Base-by-base conservation (phyloP, 2,888 invertebrate species). In the Stenodema calcarata region DNA sequence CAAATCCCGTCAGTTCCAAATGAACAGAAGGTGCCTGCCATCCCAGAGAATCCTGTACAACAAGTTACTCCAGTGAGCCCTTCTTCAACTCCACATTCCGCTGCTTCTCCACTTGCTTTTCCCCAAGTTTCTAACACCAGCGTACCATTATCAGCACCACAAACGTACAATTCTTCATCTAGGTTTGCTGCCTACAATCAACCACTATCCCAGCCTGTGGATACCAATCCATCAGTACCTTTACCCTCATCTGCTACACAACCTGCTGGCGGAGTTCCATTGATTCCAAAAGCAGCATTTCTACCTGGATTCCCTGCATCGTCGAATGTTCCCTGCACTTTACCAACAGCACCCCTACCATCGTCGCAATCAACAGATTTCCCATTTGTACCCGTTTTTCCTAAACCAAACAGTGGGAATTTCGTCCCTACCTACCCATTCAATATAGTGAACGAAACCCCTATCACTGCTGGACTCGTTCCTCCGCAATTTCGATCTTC, bases 301-400 rank as follows among this genome's bases (percentile, higher is more conserved):
- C 4, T 78, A 0, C 78, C 78, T 44, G 73, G 73, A 35, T 73
- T 78, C 41, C 69, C 82, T 12, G 62, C 69, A n/a, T 82, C 69
- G 18, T 44, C 78, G 0, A 62, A 82, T 35, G 18, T 23, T 23
- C 1, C 18, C 35, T 69, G 18, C 69, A n/a, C 44, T 54, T 16
- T 28, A 12, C 54, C 30, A 28, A 16, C 54, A 47, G n/a, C 44
- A n/a, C 35, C 41, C 18, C 18, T 69, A 18, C 41, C 82, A 23
- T 14, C 69, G 3, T 69, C 82, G n/a, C 35, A 69, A 14, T 82
- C 82, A 2, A 27, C 41, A n/a, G 35, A 62, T 69, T 41, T 82
- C 11, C 82, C 82, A 9, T 82, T 82, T 18, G 82, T 82, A 18
- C 82, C 82, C 11, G 82, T 82, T 1, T 82, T 82, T 23, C 82